Evolutionary conservation across 2,888 invertebrate species (phyloP).

Genomic region (Sialis fuliginosa): DNA sequence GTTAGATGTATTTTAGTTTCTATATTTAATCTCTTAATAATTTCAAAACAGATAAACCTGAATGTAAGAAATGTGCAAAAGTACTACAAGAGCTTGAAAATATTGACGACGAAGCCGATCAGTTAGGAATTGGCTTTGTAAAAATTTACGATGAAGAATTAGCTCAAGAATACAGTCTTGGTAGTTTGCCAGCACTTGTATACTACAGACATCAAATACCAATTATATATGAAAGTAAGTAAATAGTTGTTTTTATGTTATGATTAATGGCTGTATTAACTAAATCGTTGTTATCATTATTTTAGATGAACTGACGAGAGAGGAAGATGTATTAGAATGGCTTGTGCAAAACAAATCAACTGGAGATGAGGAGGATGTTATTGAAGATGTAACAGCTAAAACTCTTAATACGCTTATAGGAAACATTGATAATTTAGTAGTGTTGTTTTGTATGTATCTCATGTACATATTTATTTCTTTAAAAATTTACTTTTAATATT

Average conservation of each 20-base stretch:
- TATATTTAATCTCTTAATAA: too few species aligned
- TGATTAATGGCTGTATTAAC: background rate
- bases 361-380: constrained; percentile 84
- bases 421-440: constrained; percentile 80
- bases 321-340: constrained; percentile 88
- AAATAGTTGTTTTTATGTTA: background rate
- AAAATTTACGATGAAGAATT: constrained; percentile 84
- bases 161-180: constrained; percentile 85
- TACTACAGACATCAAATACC: constrained; percentile 91
- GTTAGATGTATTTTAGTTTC: too few species aligned
- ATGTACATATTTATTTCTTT: too few species aligned
- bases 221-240: constrained; percentile 79
- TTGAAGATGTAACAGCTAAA: constrained; percentile 85
- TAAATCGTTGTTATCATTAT: constrained; percentile 2
- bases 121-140: constrained; percentile 84
- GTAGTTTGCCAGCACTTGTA: constrained; percentile 70
- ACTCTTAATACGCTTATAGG: constrained; percentile 74
- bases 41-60: constrained; percentile 59
- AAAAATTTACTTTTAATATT: too few species aligned
- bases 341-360: constrained; percentile 83
- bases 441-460: constrained; percentile 69
- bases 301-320: constrained; percentile 68
- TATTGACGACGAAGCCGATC: constrained; percentile 88
- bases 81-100: constrained; percentile 82
- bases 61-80: constrained; percentile 82